Conservation (phyloP, 2,797 vertebrate genomes). For the Hippoglossus hippoglossus region DNA sequence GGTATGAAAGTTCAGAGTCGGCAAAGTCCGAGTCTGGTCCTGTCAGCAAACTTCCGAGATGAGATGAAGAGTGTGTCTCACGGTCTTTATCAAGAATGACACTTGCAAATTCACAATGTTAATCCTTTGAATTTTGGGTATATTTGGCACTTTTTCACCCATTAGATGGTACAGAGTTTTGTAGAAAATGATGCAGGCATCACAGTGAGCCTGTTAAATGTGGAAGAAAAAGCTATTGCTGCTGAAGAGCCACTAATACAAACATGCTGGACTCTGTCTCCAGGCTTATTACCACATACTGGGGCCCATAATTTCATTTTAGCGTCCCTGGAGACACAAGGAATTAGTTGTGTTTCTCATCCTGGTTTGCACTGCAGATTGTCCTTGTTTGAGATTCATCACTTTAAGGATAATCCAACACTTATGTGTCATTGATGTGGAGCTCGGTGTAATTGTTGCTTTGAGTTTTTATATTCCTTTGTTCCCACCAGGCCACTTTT, state of each 20-base stretch:
- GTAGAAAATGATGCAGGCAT: neutral
- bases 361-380: neutral
- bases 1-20: slow-evolving; percentile 64
- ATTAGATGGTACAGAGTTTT: neutral
- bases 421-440: neutral
- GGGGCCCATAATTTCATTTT: neutral
- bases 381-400: neutral
- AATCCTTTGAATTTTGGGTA: neutral
- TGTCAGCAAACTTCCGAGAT: slow-evolving; percentile 66
- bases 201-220: neutral
- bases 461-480: neutral
- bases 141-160: neutral
- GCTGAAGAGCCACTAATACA: slow-evolving; percentile 8
- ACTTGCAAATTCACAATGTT: slow-evolving; percentile 31
- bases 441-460: neutral
- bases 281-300: neutral
- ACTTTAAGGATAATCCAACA: neutral
- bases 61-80: slow-evolving; percentile 25
- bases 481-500: neutral
- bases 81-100: slow-evolving; percentile 39
- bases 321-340: slow-evolving; percentile 3
- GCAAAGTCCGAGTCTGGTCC: slow-evolving; percentile 60
- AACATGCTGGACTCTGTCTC: slow-evolving; percentile 6
- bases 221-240: neutral
- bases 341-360: slow-evolving; percentile 10